Conservation (phyloP, 2,797 vertebrate genomes). For the Botia kubotai region DNA sequence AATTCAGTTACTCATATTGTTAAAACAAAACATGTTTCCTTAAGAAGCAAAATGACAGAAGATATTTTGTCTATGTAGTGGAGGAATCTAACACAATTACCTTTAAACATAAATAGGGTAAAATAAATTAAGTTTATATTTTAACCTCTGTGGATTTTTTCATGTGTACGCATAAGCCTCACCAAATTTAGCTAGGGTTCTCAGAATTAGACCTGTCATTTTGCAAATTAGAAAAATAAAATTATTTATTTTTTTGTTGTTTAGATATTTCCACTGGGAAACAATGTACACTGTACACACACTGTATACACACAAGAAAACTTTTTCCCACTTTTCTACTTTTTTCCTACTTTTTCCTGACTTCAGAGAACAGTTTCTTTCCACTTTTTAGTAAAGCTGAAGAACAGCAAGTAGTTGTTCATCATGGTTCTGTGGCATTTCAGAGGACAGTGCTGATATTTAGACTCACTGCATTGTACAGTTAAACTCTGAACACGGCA, state of each 20-base stretch:
- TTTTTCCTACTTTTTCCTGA: neutral
- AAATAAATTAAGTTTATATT: neutral
- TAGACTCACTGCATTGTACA: neutral
- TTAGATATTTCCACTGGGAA: no score
- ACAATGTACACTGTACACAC: no score
- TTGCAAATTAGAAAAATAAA: no score
- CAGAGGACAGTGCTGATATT: constrained; percentile 41
- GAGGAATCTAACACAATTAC: neutral
- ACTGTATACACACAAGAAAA: neutral
- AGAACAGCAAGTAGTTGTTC: constrained; percentile 22
- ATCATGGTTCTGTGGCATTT: constrained; percentile 40
- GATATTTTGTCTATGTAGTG: neutral
- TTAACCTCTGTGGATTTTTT: neutral
- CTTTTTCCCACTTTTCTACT: no score
- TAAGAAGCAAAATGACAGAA: neutral
- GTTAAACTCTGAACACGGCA: constrained; percentile 11
- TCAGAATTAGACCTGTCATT: no score
- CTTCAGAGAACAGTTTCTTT: neutral
- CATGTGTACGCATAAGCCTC: no score
- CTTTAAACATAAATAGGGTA: no score
- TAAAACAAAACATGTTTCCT: neutral
- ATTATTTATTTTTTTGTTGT: no score
- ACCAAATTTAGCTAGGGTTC: no score
- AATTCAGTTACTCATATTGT: neutral
- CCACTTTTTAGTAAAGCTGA: neutral